Conservation (phyloP, 2,797 vertebrate species). For the Channa striata region DNA sequence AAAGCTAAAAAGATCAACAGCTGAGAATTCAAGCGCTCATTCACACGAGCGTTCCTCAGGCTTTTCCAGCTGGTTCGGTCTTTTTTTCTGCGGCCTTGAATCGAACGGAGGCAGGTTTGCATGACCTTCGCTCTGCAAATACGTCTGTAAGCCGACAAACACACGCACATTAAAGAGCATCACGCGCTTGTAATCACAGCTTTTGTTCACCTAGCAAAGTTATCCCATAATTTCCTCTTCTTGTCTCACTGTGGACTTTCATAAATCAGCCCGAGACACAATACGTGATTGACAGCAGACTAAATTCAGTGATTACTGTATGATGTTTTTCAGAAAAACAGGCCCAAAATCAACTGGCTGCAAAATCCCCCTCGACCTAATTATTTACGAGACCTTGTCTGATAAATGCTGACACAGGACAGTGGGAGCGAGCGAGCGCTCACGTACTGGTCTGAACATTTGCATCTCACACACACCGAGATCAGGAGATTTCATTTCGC, state of each 20-base stretch:
- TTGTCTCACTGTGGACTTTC: not conserved
- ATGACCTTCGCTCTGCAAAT: not conserved
- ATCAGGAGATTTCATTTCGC: not conserved
- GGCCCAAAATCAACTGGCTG: no score
- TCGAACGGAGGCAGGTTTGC: not conserved
- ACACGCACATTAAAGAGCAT: conserved; percentile 5
- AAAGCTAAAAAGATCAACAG: conserved; percentile 23
- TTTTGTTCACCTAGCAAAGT: conserved; percentile 6
- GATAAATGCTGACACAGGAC: not conserved
- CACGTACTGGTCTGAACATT: no score
- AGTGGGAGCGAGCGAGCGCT: no score
- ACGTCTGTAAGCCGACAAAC: not conserved
- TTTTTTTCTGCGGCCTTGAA: conserved; percentile 33
- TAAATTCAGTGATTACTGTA: no score
- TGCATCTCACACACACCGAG: not conserved
- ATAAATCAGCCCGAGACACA: not conserved
- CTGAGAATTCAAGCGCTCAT: not conserved
- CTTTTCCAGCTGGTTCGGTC: conserved; percentile 23
- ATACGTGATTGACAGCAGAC: conserved; percentile 1
- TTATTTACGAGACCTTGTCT: no score
- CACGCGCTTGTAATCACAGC: conserved; percentile 10
- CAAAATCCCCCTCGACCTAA: no score
- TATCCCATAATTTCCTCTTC: conserved; percentile 14
- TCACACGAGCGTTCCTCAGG: not conserved
- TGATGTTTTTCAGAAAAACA: no score